A percentile compares a stretch with the other conserved stretches of the same genome.
Conservation (phyloP, 2,888 invertebrate species). For the Nemurella pictetii region DNA sequence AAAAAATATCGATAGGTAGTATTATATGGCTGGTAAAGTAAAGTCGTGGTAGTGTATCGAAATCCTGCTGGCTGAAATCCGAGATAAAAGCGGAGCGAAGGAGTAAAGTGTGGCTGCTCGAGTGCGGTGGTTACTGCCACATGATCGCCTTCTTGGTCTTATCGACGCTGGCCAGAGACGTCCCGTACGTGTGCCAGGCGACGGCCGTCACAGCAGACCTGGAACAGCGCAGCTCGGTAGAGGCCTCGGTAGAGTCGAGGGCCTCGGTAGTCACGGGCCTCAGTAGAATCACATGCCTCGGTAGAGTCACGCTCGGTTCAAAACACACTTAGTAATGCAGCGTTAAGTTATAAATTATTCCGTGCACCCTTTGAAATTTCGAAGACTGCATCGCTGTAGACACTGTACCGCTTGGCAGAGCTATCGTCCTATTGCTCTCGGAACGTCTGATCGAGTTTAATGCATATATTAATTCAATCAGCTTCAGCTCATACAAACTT, state of each 20-base stretch:
- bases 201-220: constrained; percentile 85
- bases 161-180: constrained; percentile 80
- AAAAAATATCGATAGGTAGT: too few relatives aligned
- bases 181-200: constrained; percentile 85
- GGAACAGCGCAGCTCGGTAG: too few relatives aligned
- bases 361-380: too few relatives aligned
- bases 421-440: neutral
- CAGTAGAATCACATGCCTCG: neutral
- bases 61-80: too few relatives aligned
- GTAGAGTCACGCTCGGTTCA: too few relatives aligned
- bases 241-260: neutral
- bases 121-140: constrained; percentile 58
- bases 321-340: too few relatives aligned
- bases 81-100: too few relatives aligned
- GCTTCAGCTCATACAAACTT: neutral
- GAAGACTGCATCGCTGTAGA: too few relatives aligned
- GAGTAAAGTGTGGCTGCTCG: too few relatives aligned
- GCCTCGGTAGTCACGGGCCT: neutral
- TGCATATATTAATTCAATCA: neutral
- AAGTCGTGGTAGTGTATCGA: too few relatives aligned
- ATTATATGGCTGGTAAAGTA: too few relatives aligned
- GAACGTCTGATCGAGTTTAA: neutral
- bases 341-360: too few relatives aligned
- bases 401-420: neutral
- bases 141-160: constrained; percentile 77